Evolutionary conservation across 2,113 vertebrate species (phyloP), one percentile per base, ranked within the genome.

Genomic region (Tychaedon coryphoeus): DNA sequence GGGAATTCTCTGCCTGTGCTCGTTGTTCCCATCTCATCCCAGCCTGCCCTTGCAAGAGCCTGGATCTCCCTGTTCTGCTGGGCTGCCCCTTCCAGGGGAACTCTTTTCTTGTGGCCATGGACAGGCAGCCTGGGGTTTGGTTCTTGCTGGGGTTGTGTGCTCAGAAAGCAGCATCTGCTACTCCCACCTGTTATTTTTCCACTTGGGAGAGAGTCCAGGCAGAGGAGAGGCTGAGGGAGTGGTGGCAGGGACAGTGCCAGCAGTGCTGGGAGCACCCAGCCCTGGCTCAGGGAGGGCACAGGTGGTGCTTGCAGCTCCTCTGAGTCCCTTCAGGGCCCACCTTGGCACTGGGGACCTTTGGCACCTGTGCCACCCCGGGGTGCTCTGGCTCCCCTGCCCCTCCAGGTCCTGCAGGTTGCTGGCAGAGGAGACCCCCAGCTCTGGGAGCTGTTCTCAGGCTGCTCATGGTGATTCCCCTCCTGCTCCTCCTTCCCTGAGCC

Each of bases 111-210:
- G 10, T 33, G 61, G 28, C 64, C 4, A 0, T 0, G 19, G 36
- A 2, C 14, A 4, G 50, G 64, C 36, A 57, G 81, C 40, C 29
- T 28, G 31, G 34, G 22, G 5, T 23, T 88, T 33, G 50, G 8
- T 38, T 77, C 69, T n/a, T 43, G 43, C 48, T n/a, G 5, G 74
- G 81, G 23, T 6, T 40, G 48, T 43, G 6, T 36, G 6, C 31
- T 78, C 56, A n/a, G 73, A 45, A 42, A 74, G 81, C 77, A 81
- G 70, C 61, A 16, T 33, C 88, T 74, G 81, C 70, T 66, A n/a
- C 54, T 40, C 40, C 3, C 15, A 4, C 18, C 28, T 0, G 0
- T 8, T 31, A 0, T 14, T 54, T 25, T 45, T 6, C 53, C 38
- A 8, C 38, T 53, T 13, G 73, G 80, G 33, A 36, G 33, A n/a